Conservation (phyloP, 1,140 invertebrate genomes). For the Drosophila erecta region DNA sequence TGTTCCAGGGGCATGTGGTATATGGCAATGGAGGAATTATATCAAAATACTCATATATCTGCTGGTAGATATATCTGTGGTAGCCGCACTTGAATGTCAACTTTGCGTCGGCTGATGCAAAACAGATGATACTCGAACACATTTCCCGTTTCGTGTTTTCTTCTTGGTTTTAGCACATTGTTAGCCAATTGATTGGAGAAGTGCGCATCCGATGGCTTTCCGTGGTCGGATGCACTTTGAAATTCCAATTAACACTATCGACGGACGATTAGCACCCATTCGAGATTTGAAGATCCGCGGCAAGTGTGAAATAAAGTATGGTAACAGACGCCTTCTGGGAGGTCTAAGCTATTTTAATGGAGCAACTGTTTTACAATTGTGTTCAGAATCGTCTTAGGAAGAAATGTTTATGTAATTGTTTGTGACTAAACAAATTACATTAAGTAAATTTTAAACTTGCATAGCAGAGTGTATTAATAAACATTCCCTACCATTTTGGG, state of each 20-base stretch:
- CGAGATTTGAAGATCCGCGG: conserved; percentile 31
- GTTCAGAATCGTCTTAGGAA: neutral
- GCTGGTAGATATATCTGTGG: conserved; percentile 29
- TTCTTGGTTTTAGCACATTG: conserved; percentile 56
- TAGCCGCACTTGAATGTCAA: conserved; percentile 81
- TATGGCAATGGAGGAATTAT: conserved; percentile 66
- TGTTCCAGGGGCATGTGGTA: conserved; percentile 35
- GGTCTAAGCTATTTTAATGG: conserved; percentile 31
- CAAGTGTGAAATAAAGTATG: conserved; percentile 37
- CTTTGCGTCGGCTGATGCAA: conserved; percentile 75
- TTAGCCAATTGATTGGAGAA: conserved; percentile 26
- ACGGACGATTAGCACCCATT: conserved; percentile 54
- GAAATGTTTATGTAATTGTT: neutral
- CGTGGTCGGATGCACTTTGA: conserved; percentile 47
- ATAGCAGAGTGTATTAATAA: too few relatives aligned
- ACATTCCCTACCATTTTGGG: too few relatives aligned
- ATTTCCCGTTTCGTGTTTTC: conserved; percentile 25
- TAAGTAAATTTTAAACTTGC: too few relatives aligned
- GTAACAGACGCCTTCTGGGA: conserved; percentile 21
- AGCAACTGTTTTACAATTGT: neutral
- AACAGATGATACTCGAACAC: conserved; percentile 50
- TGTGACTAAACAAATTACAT: neutral
- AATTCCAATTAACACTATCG: conserved; percentile 66
- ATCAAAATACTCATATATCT: conserved; percentile 72
- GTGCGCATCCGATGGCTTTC: conserved; percentile 36